These are phyloP conservation scores for Archips xylosteana DNA, from an alignment of 2,888 invertebrate genomes.

Conservation along the genomic window DNA sequence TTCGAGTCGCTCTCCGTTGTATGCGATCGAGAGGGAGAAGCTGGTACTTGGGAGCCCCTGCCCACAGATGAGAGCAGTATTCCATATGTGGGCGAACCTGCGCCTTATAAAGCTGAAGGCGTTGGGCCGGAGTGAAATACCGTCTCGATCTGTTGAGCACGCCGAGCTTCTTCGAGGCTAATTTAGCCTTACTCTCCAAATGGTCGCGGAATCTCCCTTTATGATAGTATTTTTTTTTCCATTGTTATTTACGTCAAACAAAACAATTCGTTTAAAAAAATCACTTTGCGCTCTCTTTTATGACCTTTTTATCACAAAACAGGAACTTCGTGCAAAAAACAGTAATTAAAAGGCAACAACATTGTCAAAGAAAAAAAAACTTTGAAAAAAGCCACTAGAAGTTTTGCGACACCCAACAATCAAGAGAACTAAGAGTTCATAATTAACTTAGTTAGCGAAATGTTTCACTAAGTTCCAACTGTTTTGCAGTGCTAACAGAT, in stretches of 20 bases:
- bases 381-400: constrained; percentile 26
- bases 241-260: not conserved
- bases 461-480: constrained; percentile 53
- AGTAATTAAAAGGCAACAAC: constrained; percentile 39
- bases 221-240: no score
- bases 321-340: constrained; percentile 13
- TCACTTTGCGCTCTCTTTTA: not conserved
- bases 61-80: no score
- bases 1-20: no score
- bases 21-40: no score
- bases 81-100: no score
- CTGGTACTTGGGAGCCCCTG: no score
- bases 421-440: constrained; percentile 53
- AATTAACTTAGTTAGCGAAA: constrained; percentile 59
- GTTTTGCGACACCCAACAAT: constrained; percentile 44
- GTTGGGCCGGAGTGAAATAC: no score
- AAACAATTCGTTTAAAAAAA: constrained; percentile 4
- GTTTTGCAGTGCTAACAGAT: constrained; percentile 46
- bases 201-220: no score
- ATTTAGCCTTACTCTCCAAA: no score
- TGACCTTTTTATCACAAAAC: constrained; percentile 6
- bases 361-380: constrained; percentile 34
- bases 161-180: no score
- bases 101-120: no score
- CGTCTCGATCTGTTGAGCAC: no score